Base-by-base conservation (phyloP, 2,888 invertebrate genomes). In the Crocallis elinguaria region DNA sequence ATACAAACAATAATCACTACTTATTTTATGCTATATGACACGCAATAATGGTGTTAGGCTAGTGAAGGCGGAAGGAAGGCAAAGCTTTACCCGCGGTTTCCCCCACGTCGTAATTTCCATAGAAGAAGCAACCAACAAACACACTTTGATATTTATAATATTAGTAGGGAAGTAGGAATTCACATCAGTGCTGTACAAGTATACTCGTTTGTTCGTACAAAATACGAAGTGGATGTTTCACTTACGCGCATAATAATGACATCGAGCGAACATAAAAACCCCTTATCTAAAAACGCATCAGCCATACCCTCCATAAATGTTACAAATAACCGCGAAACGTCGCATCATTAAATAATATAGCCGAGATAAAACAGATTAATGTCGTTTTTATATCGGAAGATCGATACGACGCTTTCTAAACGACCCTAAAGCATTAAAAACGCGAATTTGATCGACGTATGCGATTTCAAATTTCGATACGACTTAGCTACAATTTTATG, bases 351-450 rank as follows among this genome's bases (percentile, higher is more conserved):
- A 90, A 90, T 88, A 88, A 86, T 86, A 89, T 79, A 77, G 78
- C 72, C 79, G 75, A 89, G 90, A 91, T 91, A 91, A 87, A 86
- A 82, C 67, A 87, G 88, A 90, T 91, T 89, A 91, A 90, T 91
- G 88, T 75, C 80, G 73, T 79, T 90, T 89, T 90, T 89, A 84
- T 84, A 86, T 84, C 81, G 76, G 58, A 64, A 67, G 72, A 83
- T 84, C 84, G 86, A 86, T 82, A 77, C 68, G 67, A 76, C 68
- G 66, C 71, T 38, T 39, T 75, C 73, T 62, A 70, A 82, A 77
- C 79, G 75, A 84, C 86, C 86, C 83, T 70, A 57, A 66, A 65
- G 73, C 77, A 84, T 87, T 88, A 84, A 87, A 83, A 84, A 79
- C 67, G 73, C 73, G 70, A 75, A 66, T 69, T 65, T 65, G 67